Percentiles rank a stretch among this genome's conserved stretches.
phyloP scores from a whole-genome alignment of 2,113 vertebrate genomes.

The Pteropus alecto region DNA sequence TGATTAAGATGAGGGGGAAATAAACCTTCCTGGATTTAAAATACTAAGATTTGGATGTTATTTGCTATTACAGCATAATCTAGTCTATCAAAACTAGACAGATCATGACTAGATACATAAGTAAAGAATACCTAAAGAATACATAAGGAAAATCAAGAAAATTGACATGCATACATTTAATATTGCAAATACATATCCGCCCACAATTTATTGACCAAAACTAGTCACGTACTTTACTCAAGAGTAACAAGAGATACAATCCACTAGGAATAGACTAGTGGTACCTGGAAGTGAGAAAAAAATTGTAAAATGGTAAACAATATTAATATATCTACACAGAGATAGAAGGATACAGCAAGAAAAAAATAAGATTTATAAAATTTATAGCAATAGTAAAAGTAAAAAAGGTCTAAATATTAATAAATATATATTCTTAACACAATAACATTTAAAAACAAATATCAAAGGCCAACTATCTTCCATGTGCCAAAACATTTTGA shows the following conservation, averaged over 20 bases:
- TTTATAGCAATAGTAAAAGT: not conserved
- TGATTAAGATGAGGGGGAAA: not conserved
- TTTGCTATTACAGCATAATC: not conserved
- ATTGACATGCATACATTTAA: not conserved
- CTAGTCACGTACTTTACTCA: not conserved
- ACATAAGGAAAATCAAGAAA: not conserved
- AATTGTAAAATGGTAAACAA: not conserved
- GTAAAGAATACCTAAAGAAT: not conserved
- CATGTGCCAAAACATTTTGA: not conserved
- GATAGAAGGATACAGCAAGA: not conserved
- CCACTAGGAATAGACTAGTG: too few relatives aligned
- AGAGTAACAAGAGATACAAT: not conserved
- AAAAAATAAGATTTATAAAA: not conserved
- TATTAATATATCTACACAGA: not conserved
- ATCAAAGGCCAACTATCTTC: not conserved
- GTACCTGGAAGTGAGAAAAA: not conserved
- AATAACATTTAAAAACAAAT: not conserved
- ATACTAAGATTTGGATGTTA: not conserved
- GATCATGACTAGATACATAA: not conserved
- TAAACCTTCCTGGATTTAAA: not conserved
- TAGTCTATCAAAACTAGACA: not conserved
- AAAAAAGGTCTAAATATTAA: not conserved
- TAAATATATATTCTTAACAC: not conserved
- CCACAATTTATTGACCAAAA: not conserved
- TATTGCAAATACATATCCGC: not conserved